A percentile compares a stretch with the other conserved stretches of the same genome.
These are phyloP conservation scores for Drosophila sulfurigaster DNA, from an alignment of 1,140 invertebrate species.

Conservation along the genomic window DNA sequence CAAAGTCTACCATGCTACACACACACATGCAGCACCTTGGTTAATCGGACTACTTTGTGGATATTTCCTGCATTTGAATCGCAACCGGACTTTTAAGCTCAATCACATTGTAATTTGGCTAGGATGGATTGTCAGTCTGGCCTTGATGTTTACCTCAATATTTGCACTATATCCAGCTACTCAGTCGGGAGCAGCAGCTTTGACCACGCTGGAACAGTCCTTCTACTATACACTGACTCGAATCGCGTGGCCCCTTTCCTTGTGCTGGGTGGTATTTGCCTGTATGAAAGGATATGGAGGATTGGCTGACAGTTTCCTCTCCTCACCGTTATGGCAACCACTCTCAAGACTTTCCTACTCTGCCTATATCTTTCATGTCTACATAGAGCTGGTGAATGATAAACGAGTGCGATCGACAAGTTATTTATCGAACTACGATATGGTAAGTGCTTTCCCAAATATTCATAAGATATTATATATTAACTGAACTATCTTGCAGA, in stretches of 20 bases:
- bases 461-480: neutral
- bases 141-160: constrained; percentile 62
- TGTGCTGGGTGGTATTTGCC: constrained; percentile 89
- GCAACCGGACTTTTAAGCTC: constrained; percentile 39
- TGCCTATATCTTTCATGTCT: constrained; percentile 85
- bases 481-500: constrained; percentile 25
- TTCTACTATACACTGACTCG: constrained; percentile 86
- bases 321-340: constrained; percentile 85
- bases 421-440: constrained; percentile 56
- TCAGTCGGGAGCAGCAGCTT: constrained; percentile 46
- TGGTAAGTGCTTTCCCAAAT: constrained; percentile 41
- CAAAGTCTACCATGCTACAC: constrained; percentile 59
- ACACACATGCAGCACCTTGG: constrained; percentile 69
- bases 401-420: constrained; percentile 33
- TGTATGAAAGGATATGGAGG: constrained; percentile 88
- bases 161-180: constrained; percentile 74
- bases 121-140: constrained; percentile 62
- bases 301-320: constrained; percentile 85
- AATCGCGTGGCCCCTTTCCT: constrained; percentile 86
- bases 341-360: constrained; percentile 85
- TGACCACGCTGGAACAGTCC: constrained; percentile 17
- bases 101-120: constrained; percentile 14
- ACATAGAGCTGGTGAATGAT: constrained; percentile 46
- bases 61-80: constrained; percentile 59
- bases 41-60: constrained; percentile 68